Evolutionary conservation across 2,113 vertebrate species (phyloP), one percentile per base, ranked within the genome.

Genomic region (Potamarius usumacintae): DNA sequence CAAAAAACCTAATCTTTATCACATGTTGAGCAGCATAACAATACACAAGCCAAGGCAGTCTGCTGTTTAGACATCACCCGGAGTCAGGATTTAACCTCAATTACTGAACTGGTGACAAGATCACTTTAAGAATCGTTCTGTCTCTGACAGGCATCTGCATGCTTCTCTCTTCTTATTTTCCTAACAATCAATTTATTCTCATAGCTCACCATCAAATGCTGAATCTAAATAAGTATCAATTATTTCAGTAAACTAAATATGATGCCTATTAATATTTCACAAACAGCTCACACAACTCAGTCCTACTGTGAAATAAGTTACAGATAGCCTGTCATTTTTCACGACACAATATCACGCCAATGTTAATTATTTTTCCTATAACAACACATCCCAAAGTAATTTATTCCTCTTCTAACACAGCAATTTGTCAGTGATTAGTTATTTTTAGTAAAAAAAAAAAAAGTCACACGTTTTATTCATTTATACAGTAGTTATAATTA

Each of bases 191-290:
- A 87, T 88, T 84, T 84, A 76, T 84, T 91, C 82, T 85, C 78
- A 78, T 84, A 84, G 72, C 86, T 87, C 89, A 90, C 79, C 48
- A 48, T 63, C 89, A 84, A 88, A 85, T 86, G 87, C 90, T 92
- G 93, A 93, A 93, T 87, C 90, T 88, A 92, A 94, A 93, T 90
- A 90, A 92, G 90, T 83, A 62, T 90, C 92, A 94, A 93, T 94
- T 93, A 94, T 90, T 88, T 86, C 79, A 2, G 86, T 92, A 93
- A 92, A 91, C 82, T 84, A 86, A 65, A 91, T 92, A 90, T 91
- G 82, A 88, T 92, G 91, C 92, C 91, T 88, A 92, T 90, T 87
- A 92, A 88, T 91, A 91, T 84, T 90, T 86, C 50, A 34, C 89
- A 82, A 63, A 48, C 18, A 62, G 57, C 80, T 62, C n/a, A 80